Base-by-base conservation (phyloP, 2,797 vertebrate genomes). In the Crenuchus spilurus region DNA sequence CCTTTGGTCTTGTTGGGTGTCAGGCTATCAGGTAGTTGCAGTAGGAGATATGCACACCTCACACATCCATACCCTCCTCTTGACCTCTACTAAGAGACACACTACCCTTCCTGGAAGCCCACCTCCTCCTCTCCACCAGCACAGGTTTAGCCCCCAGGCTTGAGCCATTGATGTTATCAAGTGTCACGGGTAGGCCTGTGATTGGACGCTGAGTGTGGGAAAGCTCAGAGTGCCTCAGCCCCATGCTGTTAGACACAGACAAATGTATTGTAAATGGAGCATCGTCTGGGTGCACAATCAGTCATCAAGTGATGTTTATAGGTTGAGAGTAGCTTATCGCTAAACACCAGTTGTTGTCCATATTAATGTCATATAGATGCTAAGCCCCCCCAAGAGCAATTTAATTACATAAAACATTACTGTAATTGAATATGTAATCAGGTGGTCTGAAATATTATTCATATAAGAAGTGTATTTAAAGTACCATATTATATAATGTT, bases 201-300 rank as follows among this genome's bases (percentile, higher is more conserved):
- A 83, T 82, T 82, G 75, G 77, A 75, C 41, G 49, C 20, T 26
- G 75, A 79, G 72, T 85, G 84, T 85, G 85, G 80, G 87, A 87
- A 87, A 82, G 79, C 33, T 44, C 76, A 57, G 52, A 39, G 76
- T 18, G 67, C 81, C 66, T 62, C 39, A 75, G 78, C 80, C 82
- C 82, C 83, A 82, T 63, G 77, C 67, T 73, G 75, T 62, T 71
- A 75, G 75, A 79, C 16, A 66, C 65, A 42, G 35, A 75, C 58
- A 75, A 81, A 70, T 31, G 49, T 26, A 72, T 77, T 80, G 75
- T 80, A 77, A 74, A 72, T 24, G 42, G 58, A 75, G 61, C 64
- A 64, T 46, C 68, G 16, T 65, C 37, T 77, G 65, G 70, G 67
- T 71, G 61, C 58, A 41, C 52, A 57, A 70, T 76, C 78, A 67